Evolutionary conservation across 2,888 invertebrate species (phyloP).

Genomic region (Nomada flava): DNA sequence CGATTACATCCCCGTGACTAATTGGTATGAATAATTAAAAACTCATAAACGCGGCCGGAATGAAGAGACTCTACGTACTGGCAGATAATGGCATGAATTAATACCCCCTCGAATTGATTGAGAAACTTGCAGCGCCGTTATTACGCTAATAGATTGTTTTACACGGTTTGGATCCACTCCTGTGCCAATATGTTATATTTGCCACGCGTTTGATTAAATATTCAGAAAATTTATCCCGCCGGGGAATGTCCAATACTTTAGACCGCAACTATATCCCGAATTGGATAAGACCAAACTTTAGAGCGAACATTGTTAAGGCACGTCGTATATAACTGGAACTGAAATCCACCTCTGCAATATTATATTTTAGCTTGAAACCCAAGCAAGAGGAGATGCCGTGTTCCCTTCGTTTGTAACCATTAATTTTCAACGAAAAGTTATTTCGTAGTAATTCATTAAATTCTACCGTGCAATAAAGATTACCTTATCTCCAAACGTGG

Average conservation of each 20-base stretch:
- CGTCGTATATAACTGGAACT: constrained; percentile 6
- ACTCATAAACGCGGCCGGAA: not conserved
- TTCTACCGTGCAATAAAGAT: not conserved
- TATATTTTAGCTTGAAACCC: not conserved
- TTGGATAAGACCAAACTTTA: not conserved
- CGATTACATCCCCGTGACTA: not conserved
- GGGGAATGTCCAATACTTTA: not conserved
- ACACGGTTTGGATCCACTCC: not conserved
- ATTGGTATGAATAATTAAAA: not conserved
- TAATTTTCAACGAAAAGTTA: not conserved
- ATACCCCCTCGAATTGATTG: not conserved
- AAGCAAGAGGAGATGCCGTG: not conserved
- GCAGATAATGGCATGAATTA: not conserved
- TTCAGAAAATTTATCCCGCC: not conserved
- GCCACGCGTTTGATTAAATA: not conserved
- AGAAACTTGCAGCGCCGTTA: not conserved
- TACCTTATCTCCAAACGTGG: not conserved
- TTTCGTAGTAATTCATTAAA: not conserved
- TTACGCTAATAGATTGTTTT: not conserved
- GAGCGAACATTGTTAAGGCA: not conserved
- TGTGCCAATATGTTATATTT: constrained; percentile 1
- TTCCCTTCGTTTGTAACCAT: constrained; percentile 1
- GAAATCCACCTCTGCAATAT: not conserved
- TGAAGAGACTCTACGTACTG: too few relatives aligned
- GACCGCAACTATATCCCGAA: not conserved